Percentiles rank a stretch among this genome's conserved stretches.
Conservation (phyloP, 1,140 invertebrate species). For the Linepithema humile region DNA sequence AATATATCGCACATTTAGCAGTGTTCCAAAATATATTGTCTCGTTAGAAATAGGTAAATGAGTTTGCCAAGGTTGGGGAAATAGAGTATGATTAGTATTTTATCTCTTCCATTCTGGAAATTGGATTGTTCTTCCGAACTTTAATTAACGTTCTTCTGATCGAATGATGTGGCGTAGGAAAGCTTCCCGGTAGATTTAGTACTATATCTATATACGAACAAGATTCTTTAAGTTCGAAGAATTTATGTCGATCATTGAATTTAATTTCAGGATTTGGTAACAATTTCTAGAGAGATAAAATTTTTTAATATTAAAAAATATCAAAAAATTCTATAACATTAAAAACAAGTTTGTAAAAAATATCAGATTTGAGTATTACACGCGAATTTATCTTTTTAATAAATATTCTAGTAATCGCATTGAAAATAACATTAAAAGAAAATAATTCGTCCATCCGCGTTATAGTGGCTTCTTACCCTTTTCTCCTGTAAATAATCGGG, state of each 20-base stretch:
- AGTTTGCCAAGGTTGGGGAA: neutral
- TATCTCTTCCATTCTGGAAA: neutral
- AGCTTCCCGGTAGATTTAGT: neutral
- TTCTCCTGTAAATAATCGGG: constrained; percentile 90
- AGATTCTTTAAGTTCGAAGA: neutral
- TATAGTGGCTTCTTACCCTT: constrained; percentile 85
- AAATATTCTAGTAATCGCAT: neutral
- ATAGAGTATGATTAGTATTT: neutral
- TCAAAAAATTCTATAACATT: neutral
- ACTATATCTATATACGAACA: neutral
- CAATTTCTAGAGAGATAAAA: too few species aligned
- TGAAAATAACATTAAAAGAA: neutral
- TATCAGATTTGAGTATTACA: neutral
- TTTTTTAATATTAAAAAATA: too few species aligned
- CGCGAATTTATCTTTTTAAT: neutral
- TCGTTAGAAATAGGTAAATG: neutral
- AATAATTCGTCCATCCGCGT: too few species aligned
- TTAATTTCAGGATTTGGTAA: neutral
- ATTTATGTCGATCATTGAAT: constrained; percentile 1
- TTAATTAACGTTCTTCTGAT: constrained; percentile 12
- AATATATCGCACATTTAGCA: neutral
- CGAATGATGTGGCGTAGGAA: neutral
- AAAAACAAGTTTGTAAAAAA: neutral
- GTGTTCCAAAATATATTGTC: neutral
- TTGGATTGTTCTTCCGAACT: neutral